Evolutionary conservation across 1,140 invertebrate species (phyloP), one percentile per base, ranked within the genome.

Genomic region (Eurosta solidaginis): DNA sequence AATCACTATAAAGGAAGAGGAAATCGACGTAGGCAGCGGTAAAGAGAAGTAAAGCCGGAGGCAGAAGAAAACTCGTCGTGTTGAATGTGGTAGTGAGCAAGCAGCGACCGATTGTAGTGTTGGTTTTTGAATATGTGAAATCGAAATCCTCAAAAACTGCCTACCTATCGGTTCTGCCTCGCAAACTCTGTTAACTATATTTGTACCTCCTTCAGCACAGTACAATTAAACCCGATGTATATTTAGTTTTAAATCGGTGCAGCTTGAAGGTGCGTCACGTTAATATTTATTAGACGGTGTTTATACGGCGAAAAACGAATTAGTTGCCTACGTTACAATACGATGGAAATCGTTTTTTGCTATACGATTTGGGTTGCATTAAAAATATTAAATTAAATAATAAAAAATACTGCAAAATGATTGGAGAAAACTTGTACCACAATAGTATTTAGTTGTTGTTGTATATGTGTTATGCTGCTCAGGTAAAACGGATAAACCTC

Each of bases 121-220:
- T 3, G 10, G 52, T 29, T 25, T 29, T 7, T 14, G 33, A 9
- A 33, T n/a, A 33, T 40, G 59, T 68, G 33, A 68, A 68, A 40
- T 68, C 59, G 40, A 68, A 68, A 68, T 68, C 59, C 59, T 68
- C 59, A 68, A 68, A 68, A 68, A n/a, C 59, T 68, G 59, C 33
- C 33, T 68, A 33, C 29, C 29, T 40, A 68, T n/a, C n/a, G n/a
- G n/a, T n/a, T n/a, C n/a, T n/a, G n/a, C n/a, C n/a, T n/a, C n/a
- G n/a, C n/a, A n/a, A n/a, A n/a, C n/a, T n/a, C 7, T 20, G 59
- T 20, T 68, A 40, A 68, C 33, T 68, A n/a, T n/a, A n/a, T n/a
- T n/a, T n/a, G n/a, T n/a, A 40, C 59, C 40, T 68, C 59, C 59
- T 68, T 68, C 33, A 68, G 59, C 33, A 68, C 10, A n/a, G n/a